These are phyloP conservation scores for Romanogobio albipinnatus DNA, from an alignment of 2,113 vertebrate genomes.

Conservation along the genomic window DNA sequence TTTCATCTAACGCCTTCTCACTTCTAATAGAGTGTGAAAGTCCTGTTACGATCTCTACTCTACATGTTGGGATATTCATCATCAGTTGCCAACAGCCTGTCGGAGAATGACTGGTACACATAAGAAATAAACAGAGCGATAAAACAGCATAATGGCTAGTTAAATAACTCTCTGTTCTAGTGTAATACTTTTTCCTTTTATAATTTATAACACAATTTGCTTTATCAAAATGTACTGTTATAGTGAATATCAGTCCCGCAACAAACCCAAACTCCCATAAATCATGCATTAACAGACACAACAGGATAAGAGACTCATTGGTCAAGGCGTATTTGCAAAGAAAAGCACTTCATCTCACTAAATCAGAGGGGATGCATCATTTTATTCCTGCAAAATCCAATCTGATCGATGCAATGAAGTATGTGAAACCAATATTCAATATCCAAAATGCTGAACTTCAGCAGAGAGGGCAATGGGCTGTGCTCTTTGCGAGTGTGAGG, in stretches of 20 bases:
- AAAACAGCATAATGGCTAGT: constrained; percentile 49
- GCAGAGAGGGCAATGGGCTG: constrained; percentile 9
- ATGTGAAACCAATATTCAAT: constrained; percentile 40
- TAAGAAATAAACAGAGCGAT: constrained; percentile 41
- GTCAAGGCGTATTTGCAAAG: constrained; percentile 15
- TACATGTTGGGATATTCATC: constrained; percentile 47
- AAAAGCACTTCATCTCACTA: constrained; percentile 3
- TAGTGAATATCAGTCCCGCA: not conserved
- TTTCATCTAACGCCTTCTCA: constrained; percentile 63
- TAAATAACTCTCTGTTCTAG: constrained; percentile 43
- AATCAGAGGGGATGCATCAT: constrained; percentile 24
- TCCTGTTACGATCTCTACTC: constrained; percentile 47
- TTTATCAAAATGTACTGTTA: constrained; percentile 20
- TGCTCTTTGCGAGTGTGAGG: constrained; percentile 44
- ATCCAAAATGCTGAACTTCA: constrained; percentile 33
- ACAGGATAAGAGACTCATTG: not conserved
- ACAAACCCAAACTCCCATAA: constrained; percentile 43
- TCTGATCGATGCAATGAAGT: constrained; percentile 20
- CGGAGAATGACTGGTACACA: constrained; percentile 46
- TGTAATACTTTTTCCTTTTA: constrained; percentile 38
- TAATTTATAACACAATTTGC: constrained; percentile 38
- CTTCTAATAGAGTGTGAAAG: constrained; percentile 67
- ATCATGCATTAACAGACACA: constrained; percentile 23
- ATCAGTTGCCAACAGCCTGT: constrained; percentile 33
- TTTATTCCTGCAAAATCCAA: constrained; percentile 20